Evolutionary conservation across 1,140 invertebrate genomes (phyloP).

Genomic region (Colletes latitarsis): DNA sequence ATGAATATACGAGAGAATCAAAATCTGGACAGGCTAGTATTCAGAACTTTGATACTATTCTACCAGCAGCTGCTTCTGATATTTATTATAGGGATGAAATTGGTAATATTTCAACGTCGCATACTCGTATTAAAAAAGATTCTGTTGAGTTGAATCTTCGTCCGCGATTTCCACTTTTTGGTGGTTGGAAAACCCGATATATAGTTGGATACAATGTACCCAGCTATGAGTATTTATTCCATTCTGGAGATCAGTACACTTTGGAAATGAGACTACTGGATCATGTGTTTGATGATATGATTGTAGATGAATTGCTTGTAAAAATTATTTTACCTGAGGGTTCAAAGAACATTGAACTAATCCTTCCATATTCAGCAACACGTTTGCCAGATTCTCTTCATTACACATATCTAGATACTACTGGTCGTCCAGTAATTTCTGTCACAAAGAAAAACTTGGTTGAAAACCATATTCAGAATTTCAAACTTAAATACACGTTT

Average conservation of each 20-base stretch:
- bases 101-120: slow-evolving; percentile 99
- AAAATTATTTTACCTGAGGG: slow-evolving; percentile 98
- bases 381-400: slow-evolving; percentile 89
- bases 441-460: slow-evolving; percentile 94
- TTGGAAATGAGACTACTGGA: slow-evolving; percentile 96
- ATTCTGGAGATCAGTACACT: slow-evolving; percentile 90
- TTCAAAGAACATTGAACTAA: slow-evolving; percentile 89
- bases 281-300: slow-evolving; percentile 98
- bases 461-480: slow-evolving; percentile 97
- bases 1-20: slow-evolving; percentile 96
- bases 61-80: slow-evolving; percentile 94
- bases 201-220: slow-evolving; percentile 98
- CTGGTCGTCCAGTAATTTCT: slow-evolving; percentile 94
- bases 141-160: slow-evolving; percentile 96
- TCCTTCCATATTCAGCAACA: slow-evolving; percentile 91
- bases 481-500: slow-evolving; percentile 94
- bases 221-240: slow-evolving; percentile 96
- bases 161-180: slow-evolving; percentile 98
- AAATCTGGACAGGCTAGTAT: slow-evolving; percentile 92
- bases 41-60: slow-evolving; percentile 94
- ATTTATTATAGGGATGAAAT: slow-evolving; percentile 99
- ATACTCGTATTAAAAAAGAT: slow-evolving; percentile 92
- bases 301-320: slow-evolving; percentile 94
- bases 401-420: slow-evolving; percentile 97
- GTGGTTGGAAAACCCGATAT: slow-evolving; percentile 99